Evolutionary conservation across 1,140 invertebrate genomes (phyloP), one percentile per base, ranked within the genome.

Genomic region (Aphaenogaster ashmeadi): DNA sequence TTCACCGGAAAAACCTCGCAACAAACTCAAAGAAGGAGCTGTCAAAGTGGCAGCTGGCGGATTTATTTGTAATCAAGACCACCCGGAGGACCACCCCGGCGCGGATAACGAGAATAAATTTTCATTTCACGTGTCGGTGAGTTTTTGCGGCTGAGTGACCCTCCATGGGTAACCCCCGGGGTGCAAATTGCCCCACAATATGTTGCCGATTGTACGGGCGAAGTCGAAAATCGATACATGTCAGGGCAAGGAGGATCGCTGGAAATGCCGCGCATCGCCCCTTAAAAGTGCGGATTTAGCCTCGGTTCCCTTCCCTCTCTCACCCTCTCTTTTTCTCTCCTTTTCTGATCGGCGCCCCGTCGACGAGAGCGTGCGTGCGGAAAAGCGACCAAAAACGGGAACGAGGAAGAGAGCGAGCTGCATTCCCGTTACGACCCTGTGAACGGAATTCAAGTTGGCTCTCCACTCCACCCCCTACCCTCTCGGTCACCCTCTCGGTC

Each of bases 161-260:
- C 80, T 87, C 83, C 77, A 87, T 90, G 86, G 84, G 56, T 52
- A 58, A 75, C 69, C 52, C 77, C 50, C 38, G 66, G 66, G 58
- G 66, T 50, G 87, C 91, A 93, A 93, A 93, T 93, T 92, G 87
- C 84, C 88, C 85, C 69, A 83, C 92, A 93, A 93, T 93, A 93
- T 93, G 93, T 93, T 90, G 87, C 88, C 84, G 78, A 91, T 92
- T 92, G 90, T 85, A 80, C 74, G 64, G 71, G 58, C 54, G 67
- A 87, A 89, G 87, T 88, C 72, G 67, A 80, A 86, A 92, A 92
- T 92, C 88, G 81, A 91, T 92, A 88, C 54, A 54, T 52, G 56
- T 54, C 54, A 64, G 44, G 62, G 56, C 44, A 66, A 80, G 52
- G 33, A 62, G 62, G 41, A 66, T 47, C 44, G 54, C n/a, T 87